A percentile compares a stretch with the other conserved stretches of the same genome.
Evolutionary conservation across 2,888 invertebrate genomes (phyloP).

Genomic region (Patella ulyssiponensis): DNA sequence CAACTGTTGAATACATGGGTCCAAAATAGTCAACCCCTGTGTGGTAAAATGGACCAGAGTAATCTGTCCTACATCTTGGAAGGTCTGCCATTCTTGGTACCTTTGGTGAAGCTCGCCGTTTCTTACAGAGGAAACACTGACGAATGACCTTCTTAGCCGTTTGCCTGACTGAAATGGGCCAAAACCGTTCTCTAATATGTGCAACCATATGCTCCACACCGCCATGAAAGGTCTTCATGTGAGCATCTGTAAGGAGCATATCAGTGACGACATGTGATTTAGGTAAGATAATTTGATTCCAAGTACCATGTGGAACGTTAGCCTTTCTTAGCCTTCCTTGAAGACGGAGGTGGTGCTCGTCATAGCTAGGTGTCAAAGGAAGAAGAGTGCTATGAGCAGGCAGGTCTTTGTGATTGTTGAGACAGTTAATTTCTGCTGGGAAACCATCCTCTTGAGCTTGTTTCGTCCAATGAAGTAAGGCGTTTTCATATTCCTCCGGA

Average conservation of each 20-base stretch:
- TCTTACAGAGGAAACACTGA: not conserved
- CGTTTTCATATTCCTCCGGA: too few species aligned
- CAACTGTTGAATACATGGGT: constrained; percentile 17
- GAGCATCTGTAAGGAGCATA: not conserved
- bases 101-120: not conserved
- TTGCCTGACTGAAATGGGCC: not conserved
- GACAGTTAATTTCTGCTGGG: too few species aligned
- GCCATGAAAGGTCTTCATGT: not conserved
- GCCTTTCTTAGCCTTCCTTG: not conserved
- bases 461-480: too few species aligned
- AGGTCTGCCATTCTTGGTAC: constrained; percentile 18
- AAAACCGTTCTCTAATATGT: too few species aligned
- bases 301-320: not conserved
- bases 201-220: not conserved
- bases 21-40: constrained; percentile 21
- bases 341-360: not conserved
- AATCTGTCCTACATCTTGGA: constrained; percentile 16
- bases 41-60: constrained; percentile 8
- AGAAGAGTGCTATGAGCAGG: not conserved
- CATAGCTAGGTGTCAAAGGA: not conserved
- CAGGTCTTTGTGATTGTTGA: not conserved
- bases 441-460: too few species aligned
- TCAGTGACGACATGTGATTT: not conserved
- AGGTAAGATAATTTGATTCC: not conserved
- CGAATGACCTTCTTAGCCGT: not conserved